Evolutionary conservation across 2,797 vertebrate species (phyloP), one percentile per base, ranked within the genome.

Genomic region (Sorex maritimensis): DNA sequence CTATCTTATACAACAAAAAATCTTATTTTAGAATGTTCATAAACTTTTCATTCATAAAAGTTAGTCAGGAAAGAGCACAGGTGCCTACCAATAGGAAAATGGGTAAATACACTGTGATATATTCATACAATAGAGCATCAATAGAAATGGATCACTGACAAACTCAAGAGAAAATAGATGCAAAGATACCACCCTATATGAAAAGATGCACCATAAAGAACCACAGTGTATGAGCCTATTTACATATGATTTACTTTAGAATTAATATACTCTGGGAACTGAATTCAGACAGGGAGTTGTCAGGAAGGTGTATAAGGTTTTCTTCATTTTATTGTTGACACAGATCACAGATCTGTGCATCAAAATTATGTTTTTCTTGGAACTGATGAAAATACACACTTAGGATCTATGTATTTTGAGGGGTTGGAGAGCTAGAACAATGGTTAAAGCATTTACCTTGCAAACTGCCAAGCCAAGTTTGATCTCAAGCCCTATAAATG

Each of bases 321-420:
- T 58, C 13, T 58, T 58, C 13, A 52, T 52, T 52, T 52, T 9
- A 1, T 52, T 17, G 28, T 11, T 63, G 55, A 73, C 19, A 49
- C 6, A 69, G 21, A 52, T 52, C 49, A 44, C 49, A 52, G 49
- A 91, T 46, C 41, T 86, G 55, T 74, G 46, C 67, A 28, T 24
- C 58, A 49, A 3, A 69, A n/a, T 14, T 34, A 17, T 3, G 30
- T 28, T 6, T 65, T 46, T 74, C 8, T 44, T 67, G 28, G 44
- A 88, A 91, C 30, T 80, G 24, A 46, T 19, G 34, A 34, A 92
- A 81, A 74, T 55, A 49, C 13, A 75, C 8, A 74, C 23, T 73
- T 26, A 38, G 65, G 34, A 92, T 17, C 11, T 65, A 3, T 67
- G 34, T 0, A 58, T 78, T 83, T 93, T 61, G 19, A 61, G 58